Evolutionary conservation across 2,797 vertebrate species (phyloP), one percentile per base, ranked within the genome.

Genomic region (Myotis myotis): DNA sequence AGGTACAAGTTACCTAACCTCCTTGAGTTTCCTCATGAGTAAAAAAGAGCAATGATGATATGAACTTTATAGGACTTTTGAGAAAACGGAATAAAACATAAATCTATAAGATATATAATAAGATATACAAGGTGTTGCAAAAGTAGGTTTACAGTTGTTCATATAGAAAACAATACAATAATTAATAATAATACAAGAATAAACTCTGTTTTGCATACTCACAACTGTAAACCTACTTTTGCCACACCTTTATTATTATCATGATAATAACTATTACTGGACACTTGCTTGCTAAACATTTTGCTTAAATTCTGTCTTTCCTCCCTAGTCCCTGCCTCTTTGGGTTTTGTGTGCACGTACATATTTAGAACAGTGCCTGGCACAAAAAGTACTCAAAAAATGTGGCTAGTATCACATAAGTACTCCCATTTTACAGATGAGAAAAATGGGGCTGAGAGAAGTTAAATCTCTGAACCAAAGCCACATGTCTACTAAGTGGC

Each of bases 51-150:
- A 7, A 55, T 49, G 41, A 30, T 44, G 44, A 68, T 41, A 68
- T 17, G 19, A 88, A 75, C 33, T 38, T 85, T n/a, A 47, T 19
- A 75, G 60, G 33, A 68, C 11, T 12, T 62, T 72, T 47, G 51
- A 85, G 82, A 79, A 95, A 96, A 53, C 53, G 28, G 68, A 93
- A n/a, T n/a, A 38, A 64, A 33, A 49, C 71, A 75, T 66, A 20
- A n/a, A 71, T 85, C n/a, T 13, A 25, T 72, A 41, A 87, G 20
- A 36, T 44, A 70, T 55, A 23, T 72, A 68, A 79, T 33, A 88
- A 74, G 33, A 74, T 30, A 79, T 44, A 55, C 51, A 4, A 0
- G 20, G 7, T 55, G 75, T 55, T 33, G 20, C 51, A 78, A 78
- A 78, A 55, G 33, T 38, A 55, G 33, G 22, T 15, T 25, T 36